Percentiles rank a stretch among this genome's conserved stretches.
Evolutionary conservation across 92 coral and sea anemone species (phyloP).

Genomic region (Porites cylindrica): DNA sequence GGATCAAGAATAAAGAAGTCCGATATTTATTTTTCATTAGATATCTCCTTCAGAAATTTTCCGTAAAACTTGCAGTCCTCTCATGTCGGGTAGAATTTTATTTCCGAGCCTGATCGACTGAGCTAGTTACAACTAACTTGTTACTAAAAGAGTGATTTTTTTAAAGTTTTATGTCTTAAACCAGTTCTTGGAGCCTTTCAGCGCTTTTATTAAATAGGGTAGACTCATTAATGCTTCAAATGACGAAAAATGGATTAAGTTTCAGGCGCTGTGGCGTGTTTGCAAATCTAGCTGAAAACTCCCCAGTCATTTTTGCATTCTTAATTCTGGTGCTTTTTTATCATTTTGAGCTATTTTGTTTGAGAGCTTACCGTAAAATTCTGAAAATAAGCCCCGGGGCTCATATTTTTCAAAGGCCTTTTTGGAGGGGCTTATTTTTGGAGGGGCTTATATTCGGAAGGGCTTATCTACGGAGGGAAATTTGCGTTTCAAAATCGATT

Average conservation of each 20-base stretch:
- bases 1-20: constrained; percentile 2
- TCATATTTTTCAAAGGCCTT: no score
- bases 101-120: constrained; percentile 4
- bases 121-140: constrained; percentile 10
- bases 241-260: no score
- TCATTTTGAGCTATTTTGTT: background rate
- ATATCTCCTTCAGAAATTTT: constrained; percentile 19
- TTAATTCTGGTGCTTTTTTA: background rate
- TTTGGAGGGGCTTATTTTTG: no score
- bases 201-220: constrained; percentile 12
- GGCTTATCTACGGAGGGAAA: no score
- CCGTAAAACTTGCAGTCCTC: constrained; percentile 15
- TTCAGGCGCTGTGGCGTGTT: constrained; percentile 18
- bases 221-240: no score
- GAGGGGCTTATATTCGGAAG: no score
- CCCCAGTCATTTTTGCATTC: constrained; percentile 7
- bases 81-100: constrained; percentile 11
- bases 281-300: constrained; percentile 10
- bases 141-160: constrained; percentile 15
- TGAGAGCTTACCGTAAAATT: no score
- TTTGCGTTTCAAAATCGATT: no score
- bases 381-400: no score
- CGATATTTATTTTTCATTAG: constrained; percentile 5
- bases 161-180: constrained; percentile 10
- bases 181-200: constrained; percentile 12